Base-by-base conservation (phyloP, 2,113 vertebrate genomes). In the Puffinus mauretanicus region DNA sequence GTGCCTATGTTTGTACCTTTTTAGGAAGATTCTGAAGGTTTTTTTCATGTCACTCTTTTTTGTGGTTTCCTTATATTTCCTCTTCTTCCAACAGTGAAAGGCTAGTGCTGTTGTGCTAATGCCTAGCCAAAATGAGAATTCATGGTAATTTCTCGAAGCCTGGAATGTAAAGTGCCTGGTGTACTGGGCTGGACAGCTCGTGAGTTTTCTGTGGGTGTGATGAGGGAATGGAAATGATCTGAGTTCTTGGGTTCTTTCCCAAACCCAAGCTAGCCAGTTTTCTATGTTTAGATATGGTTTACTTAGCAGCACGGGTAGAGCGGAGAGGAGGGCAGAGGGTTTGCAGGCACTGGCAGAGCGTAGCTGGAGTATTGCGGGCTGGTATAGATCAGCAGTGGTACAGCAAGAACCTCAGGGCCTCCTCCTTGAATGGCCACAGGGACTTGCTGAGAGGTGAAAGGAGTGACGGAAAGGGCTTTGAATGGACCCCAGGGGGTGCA, bases 181-280 rank as follows among this genome's bases (percentile, higher is more conserved):
- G 38, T 81, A 90, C 67, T 44, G 84, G 70, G 49, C 77, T 85
- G 87, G 73, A 91, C 52, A 90, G 91, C 36, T 93, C 10, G 2
- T 79, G 78, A 93, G 87, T 93, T 90, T 88, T 88, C 90, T 38
- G 96, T 94, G 93, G 94, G 78, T 77, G 90, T 95, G 90, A 95
- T 85, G 93, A 93, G 75, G 62, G 94, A 91, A 96, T 95, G 92
- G 94, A 95, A 96, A 91, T 3, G 1, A 94, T 93, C 49, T 60
- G 92, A 95, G 90, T 73, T 93, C 70, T 96, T 96, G 93, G 92
- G 94, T 96, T 78, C 93, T 96, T 96, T 97, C 96, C 96, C 93
- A 96, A 94, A 82, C 44, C 81, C 75, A 94, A 88, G 66, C 62
- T 61, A 93, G 82, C 92, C 85, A 80, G 85, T 93, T 94, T 96